A percentile compares a stretch with the other conserved stretches of the same genome.
Conservation (phyloP, 2,888 invertebrate genomes). For the Erebia ligea region DNA sequence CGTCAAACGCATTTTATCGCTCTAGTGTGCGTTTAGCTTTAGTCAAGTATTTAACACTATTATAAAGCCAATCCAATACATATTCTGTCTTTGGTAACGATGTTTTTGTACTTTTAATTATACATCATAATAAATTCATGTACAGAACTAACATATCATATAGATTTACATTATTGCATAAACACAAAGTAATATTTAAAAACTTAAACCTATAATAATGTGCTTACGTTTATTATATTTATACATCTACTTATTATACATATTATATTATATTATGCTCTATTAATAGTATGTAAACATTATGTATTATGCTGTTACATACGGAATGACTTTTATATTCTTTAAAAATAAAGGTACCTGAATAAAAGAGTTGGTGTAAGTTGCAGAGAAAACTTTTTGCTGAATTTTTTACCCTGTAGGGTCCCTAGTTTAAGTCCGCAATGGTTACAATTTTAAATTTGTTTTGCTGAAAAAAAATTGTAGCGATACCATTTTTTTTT, state of each 20-base stretch:
- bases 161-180: background rate
- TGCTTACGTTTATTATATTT: background rate
- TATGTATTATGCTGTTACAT: background rate
- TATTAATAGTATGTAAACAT: background rate
- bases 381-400: too few species aligned
- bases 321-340: background rate
- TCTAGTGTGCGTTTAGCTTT: background rate
- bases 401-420: too few species aligned
- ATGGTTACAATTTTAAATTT: too few species aligned
- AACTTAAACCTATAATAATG: background rate
- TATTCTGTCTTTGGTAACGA: constrained; percentile 50
- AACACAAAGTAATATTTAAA: constrained; percentile 6
- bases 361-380: too few species aligned
- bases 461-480: too few species aligned
- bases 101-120: constrained; percentile 54
- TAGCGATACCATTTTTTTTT: too few species aligned
- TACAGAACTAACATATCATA: background rate
- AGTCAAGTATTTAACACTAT: background rate
- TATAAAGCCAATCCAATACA: background rate
- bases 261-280: constrained; percentile 2
- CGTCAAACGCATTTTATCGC: background rate
- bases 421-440: too few species aligned
- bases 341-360: background rate
- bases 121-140: constrained; percentile 1
- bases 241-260: background rate